phyloP scores from a whole-genome alignment of 2,797 vertebrate species.

The Cephalopachus bancanus region DNA sequence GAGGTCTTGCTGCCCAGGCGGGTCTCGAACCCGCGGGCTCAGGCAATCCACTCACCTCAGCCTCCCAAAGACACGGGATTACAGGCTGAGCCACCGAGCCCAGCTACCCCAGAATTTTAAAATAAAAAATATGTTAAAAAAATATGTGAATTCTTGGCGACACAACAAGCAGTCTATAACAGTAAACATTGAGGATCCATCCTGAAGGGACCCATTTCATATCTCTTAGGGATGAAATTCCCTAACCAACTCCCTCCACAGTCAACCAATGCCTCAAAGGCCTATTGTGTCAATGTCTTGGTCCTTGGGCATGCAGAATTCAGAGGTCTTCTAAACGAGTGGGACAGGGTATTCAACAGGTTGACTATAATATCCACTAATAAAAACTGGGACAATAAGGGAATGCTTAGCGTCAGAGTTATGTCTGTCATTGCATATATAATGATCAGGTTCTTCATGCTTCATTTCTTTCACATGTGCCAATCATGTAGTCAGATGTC shows the following conservation, averaged over 20 bases:
- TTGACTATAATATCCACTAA: accelerated
- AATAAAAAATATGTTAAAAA: too few relatives aligned
- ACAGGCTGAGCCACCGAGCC: too few relatives aligned
- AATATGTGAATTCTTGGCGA: neutral
- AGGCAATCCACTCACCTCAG: too few relatives aligned
- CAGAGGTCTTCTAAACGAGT: neutral
- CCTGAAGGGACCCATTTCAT: accelerated
- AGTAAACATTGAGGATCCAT: accelerated
- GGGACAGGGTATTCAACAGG: accelerated
- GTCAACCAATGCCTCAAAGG: accelerated
- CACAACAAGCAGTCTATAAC: accelerated
- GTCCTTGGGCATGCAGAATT: neutral
- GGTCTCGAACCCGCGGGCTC: too few relatives aligned
- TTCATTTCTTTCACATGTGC: accelerated
- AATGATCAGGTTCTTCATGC: accelerated
- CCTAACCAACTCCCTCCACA: accelerated
- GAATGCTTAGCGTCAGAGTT: accelerated
- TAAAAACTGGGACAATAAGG: accelerated
- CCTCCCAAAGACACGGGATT: too few relatives aligned
- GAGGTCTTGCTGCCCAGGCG: too few relatives aligned
- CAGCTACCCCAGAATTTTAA: too few relatives aligned
- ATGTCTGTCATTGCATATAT: accelerated
- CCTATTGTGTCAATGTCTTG: accelerated
- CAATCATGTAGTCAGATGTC: accelerated
- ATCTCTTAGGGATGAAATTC: accelerated